Percentiles rank a stretch among this genome's conserved stretches.
Evolutionary conservation across 2,888 invertebrate species (phyloP).

Genomic region (Dryomyza anilis): DNA sequence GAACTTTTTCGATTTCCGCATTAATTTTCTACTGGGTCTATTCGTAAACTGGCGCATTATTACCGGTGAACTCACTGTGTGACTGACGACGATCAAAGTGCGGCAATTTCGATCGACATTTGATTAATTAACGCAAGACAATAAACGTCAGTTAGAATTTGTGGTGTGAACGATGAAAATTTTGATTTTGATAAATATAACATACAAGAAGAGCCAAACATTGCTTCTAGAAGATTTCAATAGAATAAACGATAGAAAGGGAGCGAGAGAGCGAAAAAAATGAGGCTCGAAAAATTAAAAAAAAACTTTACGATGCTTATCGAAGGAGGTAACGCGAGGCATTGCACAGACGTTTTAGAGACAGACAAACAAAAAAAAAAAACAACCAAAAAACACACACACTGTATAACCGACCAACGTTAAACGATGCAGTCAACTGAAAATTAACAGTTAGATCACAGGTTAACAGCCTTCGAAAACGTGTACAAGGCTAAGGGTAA

Average conservation of each 20-base stretch:
- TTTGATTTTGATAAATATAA: no score
- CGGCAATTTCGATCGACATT: constrained; percentile 27
- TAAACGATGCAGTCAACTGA: constrained; percentile 14
- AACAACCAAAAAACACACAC: no score
- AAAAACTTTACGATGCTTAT: no score
- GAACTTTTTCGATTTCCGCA: no score
- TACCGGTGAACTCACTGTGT: not conserved
- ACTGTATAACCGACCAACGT: not conserved
- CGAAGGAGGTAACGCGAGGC: no score
- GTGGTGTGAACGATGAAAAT: not conserved
- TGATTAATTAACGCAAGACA: constrained; percentile 26
- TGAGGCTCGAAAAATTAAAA: no score
- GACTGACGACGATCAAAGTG: not conserved
- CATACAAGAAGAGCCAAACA: no score
- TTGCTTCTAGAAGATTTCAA: no score
- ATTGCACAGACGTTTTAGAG: no score
- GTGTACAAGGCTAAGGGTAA: constrained; percentile 18
- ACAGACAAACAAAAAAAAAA: no score
- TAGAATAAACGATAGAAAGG: not conserved
- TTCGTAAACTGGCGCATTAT: no score
- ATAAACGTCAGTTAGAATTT: not conserved
- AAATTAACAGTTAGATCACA: constrained; percentile 25
- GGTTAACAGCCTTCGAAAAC: constrained; percentile 24
- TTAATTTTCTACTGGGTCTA: no score
- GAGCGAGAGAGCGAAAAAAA: not conserved